These are phyloP conservation scores for Bubo bubo DNA, from an alignment of 2,113 vertebrate species.

Conservation along the genomic window DNA sequence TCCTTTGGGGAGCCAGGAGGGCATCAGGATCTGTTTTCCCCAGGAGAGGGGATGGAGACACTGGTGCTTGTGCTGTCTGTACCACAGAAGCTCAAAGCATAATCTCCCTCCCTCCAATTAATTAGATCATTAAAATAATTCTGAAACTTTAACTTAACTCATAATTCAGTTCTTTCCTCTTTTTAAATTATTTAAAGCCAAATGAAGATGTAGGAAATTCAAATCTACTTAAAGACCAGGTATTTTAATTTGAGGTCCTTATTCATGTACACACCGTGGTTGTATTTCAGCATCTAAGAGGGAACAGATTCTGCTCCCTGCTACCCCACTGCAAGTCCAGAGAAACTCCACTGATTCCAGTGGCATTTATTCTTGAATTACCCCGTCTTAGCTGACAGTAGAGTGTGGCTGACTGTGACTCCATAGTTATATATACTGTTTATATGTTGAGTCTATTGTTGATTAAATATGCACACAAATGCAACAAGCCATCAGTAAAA, in stretches of 20 bases:
- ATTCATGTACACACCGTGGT: neutral
- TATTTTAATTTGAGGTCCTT: neutral
- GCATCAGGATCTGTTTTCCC: neutral
- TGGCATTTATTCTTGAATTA: constrained; percentile 16
- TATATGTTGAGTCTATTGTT: constrained; percentile 52
- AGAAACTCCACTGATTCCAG: neutral
- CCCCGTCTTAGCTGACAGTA: neutral
- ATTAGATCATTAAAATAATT: neutral
- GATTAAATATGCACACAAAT: constrained; percentile 64
- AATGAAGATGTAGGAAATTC: neutral
- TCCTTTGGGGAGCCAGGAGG: neutral
- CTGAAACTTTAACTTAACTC: neutral
- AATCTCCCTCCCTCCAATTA: neutral
- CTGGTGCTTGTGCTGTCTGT: neutral
- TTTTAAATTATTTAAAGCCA: neutral
- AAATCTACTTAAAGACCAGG: neutral
- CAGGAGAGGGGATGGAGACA: neutral
- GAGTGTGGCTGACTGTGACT: neutral
- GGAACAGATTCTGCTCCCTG: neutral
- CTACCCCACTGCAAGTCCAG: neutral
- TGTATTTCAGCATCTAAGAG: neutral
- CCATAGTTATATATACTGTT: neutral
- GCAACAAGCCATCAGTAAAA: constrained; percentile 64
- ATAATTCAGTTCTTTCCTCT: neutral
- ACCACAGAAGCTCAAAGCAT: neutral